A percentile compares a stretch with the other conserved stretches of the same genome.
phyloP scores from a whole-genome alignment of 2,888 invertebrate genomes.

The Azorinus chamasolen region DNA sequence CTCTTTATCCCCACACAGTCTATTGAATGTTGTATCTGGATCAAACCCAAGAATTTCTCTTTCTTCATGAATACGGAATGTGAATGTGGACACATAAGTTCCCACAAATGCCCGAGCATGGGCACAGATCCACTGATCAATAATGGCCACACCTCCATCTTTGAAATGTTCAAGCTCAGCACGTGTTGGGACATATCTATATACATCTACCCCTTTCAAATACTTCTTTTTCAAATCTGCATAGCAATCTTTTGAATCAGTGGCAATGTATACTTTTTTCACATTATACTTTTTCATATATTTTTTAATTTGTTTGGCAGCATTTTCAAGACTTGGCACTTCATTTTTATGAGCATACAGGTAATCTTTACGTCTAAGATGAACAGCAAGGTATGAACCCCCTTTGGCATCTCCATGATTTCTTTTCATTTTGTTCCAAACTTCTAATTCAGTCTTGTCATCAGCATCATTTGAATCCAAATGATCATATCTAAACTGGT shows the following conservation, averaged over 20 bases:
- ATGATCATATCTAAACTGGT: slow-evolving; percentile 89
- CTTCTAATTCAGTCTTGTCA: slow-evolving; percentile 89
- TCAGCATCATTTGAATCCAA: slow-evolving; percentile 89
- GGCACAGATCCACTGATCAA: slow-evolving; percentile 98
- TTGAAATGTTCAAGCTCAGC: slow-evolving; percentile 87
- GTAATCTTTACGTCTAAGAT: slow-evolving; percentile 96
- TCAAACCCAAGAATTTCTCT: slow-evolving; percentile 97
- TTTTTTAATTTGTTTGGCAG: slow-evolving; percentile 91
- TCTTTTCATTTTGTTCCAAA: slow-evolving; percentile 88
- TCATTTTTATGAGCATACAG: slow-evolving; percentile 91
- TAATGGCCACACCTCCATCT: slow-evolving; percentile 96
- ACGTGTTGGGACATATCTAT: slow-evolving; percentile 74
- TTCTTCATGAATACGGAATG: slow-evolving; percentile 98
- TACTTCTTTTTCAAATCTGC: slow-evolving; percentile 87
- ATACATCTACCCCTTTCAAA: slow-evolving; percentile 69
- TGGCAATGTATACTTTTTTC: slow-evolving; percentile 92
- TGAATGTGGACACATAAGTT: slow-evolving; percentile 97
- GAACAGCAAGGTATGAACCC: slow-evolving; percentile 92
- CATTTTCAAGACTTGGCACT: slow-evolving; percentile 92
- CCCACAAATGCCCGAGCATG: slow-evolving; percentile 96
- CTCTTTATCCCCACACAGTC: slow-evolving; percentile 90
- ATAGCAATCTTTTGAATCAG: slow-evolving; percentile 91
- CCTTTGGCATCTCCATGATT: slow-evolving; percentile 86
- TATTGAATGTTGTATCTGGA: slow-evolving; percentile 94
- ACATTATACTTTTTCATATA: slow-evolving; percentile 89